phyloP scores from a whole-genome alignment of 2,113 vertebrate species.

The Hippocampus comes region DNA sequence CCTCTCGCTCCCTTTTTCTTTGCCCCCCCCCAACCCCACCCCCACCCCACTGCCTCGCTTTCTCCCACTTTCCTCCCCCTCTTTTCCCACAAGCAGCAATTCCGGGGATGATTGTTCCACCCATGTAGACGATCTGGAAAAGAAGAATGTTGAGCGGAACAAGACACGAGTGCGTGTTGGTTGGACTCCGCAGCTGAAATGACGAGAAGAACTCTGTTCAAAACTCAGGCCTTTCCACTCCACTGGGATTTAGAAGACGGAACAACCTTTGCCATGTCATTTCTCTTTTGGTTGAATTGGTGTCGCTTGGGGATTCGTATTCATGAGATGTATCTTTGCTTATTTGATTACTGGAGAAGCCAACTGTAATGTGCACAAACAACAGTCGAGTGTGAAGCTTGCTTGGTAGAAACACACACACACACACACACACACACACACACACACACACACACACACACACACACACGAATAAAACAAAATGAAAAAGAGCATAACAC shows the following conservation, averaged over 20 bases:
- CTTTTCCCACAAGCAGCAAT: slow-evolving; percentile 80
- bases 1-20: slow-evolving; percentile 40
- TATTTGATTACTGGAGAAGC: slow-evolving; percentile 66
- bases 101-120: slow-evolving; percentile 95
- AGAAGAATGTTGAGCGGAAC: slow-evolving; percentile 79
- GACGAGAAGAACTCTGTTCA: slow-evolving; percentile 83
- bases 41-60: slow-evolving; percentile 1
- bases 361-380: slow-evolving; percentile 73
- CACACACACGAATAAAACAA: background rate
- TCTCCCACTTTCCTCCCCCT: slow-evolving; percentile 47
- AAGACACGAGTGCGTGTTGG: slow-evolving; percentile 45
- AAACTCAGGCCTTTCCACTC: slow-evolving; percentile 97
- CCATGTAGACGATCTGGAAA: slow-evolving; percentile 84
- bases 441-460: too few relatives aligned
- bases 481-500: slow-evolving; percentile 42
- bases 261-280: slow-evolving; percentile 62
- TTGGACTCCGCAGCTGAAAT: slow-evolving; percentile 78
- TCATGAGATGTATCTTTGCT: slow-evolving; percentile 81
- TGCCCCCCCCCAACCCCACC: background rate
- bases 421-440: slow-evolving; percentile 1
- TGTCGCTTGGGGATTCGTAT: slow-evolving; percentile 53
- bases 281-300: slow-evolving; percentile 66
- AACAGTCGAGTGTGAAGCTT: slow-evolving; percentile 69
- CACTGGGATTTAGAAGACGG: slow-evolving; percentile 77
- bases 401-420: slow-evolving; percentile 35